These are phyloP conservation scores for Lophius americanus DNA, from an alignment of 2,797 vertebrate genomes.

Conservation along the genomic window DNA sequence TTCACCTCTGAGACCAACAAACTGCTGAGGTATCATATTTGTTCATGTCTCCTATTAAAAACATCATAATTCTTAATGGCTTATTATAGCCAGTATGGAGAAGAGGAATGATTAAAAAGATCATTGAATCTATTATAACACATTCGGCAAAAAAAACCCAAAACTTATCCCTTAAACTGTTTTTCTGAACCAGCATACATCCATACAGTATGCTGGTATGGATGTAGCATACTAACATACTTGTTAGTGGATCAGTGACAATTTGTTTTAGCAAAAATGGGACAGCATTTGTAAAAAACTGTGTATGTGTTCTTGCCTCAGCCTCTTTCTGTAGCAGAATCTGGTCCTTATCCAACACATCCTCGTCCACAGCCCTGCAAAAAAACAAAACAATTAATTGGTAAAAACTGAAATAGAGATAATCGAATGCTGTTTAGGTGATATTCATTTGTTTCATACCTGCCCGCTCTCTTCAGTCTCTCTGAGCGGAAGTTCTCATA, in stretches of 20 bases:
- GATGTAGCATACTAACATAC: no score
- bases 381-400: constrained; percentile 2
- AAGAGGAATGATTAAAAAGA: background rate
- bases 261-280: background rate
- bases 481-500: constrained; percentile 95
- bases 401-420: background rate
- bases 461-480: constrained; percentile 87
- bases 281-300: background rate
- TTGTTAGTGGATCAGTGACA: background rate
- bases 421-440: background rate
- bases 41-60: background rate
- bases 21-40: background rate
- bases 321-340: constrained; percentile 94
- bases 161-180: background rate
- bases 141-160: background rate
- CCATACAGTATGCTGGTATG: no score
- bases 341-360: constrained; percentile 92
- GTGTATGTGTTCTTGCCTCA: constrained; percentile 82
- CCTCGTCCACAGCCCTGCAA: constrained; percentile 88
- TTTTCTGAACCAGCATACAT: background rate
- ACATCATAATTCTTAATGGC: background rate
- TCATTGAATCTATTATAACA: background rate
- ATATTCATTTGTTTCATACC: constrained; percentile 52
- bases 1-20: background rate
- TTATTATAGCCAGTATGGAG: background rate